Evolutionary conservation across 2,113 vertebrate species (phyloP).

Genomic region (Sorex araneus): DNA sequence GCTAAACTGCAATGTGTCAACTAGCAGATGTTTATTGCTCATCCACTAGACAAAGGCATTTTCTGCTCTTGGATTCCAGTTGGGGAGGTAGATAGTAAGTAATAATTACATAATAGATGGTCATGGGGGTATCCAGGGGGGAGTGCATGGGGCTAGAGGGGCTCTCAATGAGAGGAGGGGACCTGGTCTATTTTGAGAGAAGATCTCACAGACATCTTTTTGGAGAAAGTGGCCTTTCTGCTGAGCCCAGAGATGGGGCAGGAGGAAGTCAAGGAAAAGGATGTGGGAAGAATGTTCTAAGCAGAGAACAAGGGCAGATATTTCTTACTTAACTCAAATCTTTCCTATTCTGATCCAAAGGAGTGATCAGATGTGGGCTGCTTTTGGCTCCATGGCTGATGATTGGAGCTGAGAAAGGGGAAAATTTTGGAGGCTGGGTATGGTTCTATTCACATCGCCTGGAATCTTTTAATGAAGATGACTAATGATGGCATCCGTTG

Average conservation of each 20-base stretch:
- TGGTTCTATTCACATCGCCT: neutral
- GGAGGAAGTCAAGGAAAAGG: neutral
- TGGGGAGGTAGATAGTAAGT: neutral
- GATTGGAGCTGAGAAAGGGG: neutral
- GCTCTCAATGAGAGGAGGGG: neutral
- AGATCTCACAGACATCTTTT: neutral
- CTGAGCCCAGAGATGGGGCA: neutral
- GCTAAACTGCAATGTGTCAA: neutral
- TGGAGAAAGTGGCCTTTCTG: neutral
- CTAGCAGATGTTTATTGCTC: conserved; percentile 28
- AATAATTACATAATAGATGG: neutral
- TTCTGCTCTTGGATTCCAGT: neutral
- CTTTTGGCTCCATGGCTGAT: neutral
- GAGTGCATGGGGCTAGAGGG: too few relatives aligned
- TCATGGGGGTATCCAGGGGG: fast-evolving
- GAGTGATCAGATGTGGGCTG: neutral
- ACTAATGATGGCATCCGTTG: neutral
- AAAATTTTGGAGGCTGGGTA: neutral
- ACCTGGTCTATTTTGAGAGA: neutral
- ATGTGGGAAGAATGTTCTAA: neutral
- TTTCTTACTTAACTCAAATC: neutral
- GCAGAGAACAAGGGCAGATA: neutral
- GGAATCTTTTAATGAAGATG: neutral
- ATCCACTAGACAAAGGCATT: neutral
- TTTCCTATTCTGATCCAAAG: conserved; percentile 29